Evolutionary conservation across 2,888 invertebrate species (phyloP).

Genomic region (Suillia variegata): DNA sequence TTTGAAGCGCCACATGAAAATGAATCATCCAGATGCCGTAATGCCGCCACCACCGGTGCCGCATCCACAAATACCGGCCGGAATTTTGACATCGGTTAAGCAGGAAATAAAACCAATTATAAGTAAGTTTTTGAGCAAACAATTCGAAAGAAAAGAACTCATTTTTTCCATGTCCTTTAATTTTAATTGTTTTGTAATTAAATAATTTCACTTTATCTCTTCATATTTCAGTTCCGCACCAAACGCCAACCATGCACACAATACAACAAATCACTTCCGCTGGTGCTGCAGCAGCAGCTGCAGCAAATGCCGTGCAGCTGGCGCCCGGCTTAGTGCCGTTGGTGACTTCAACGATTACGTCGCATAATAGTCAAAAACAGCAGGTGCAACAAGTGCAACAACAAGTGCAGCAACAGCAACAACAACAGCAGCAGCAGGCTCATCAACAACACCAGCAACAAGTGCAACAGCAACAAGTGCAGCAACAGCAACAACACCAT

Average conservation of each 20-base stretch:
- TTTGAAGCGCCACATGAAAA: slow-evolving; percentile 74
- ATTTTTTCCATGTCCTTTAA: no score
- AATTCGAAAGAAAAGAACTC: no score
- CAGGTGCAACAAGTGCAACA: slow-evolving; percentile 41
- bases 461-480: slow-evolving; percentile 39
- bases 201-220: not conserved
- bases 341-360: slow-evolving; percentile 59
- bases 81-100: slow-evolving; percentile 58
- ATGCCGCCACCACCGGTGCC: slow-evolving; percentile 60
- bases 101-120: slow-evolving; percentile 60
- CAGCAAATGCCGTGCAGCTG: slow-evolving; percentile 51
- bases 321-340: slow-evolving; percentile 56
- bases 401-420: slow-evolving; percentile 49
- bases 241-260: slow-evolving; percentile 55
- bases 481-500: slow-evolving; percentile 39
- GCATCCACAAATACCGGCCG: slow-evolving; percentile 59
- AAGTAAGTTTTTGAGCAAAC: slow-evolving; percentile 49
- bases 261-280: slow-evolving; percentile 60
- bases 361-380: slow-evolving; percentile 53
- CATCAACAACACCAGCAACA: slow-evolving; percentile 41
- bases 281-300: slow-evolving; percentile 43
- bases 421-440: slow-evolving; percentile 44
- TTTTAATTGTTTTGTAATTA: slow-evolving; percentile 1
- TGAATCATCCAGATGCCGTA: slow-evolving; percentile 68
- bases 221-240: slow-evolving; percentile 2